These are phyloP conservation scores for Diadema setosum DNA, from an alignment of 35 echinoderm and acorn worm genomes.

Conservation along the genomic window DNA sequence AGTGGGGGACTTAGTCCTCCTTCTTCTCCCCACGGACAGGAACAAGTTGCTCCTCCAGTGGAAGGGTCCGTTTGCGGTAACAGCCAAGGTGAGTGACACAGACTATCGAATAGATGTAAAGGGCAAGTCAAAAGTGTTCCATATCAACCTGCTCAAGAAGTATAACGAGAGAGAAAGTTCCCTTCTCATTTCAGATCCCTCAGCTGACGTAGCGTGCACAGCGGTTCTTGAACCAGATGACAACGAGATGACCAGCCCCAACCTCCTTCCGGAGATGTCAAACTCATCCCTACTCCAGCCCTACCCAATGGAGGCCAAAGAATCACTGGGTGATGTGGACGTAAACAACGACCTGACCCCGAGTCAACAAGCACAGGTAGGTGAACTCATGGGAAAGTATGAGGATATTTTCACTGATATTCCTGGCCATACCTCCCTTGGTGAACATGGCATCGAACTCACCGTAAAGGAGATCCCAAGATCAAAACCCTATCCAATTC, in stretches of 20 bases:
- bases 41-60: no score
- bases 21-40: no score
- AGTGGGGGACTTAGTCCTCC: constrained; percentile 16
- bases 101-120: no score
- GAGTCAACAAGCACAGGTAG: constrained; percentile 2
- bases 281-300: not conserved
- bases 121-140: no score
- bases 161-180: not conserved
- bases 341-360: no score
- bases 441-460: constrained; percentile 26
- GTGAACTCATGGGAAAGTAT: not conserved
- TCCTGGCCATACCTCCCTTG: constrained; percentile 48
- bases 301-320: not conserved
- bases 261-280: not conserved
- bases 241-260: no score
- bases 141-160: not conserved
- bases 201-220: no score
- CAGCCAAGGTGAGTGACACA: no score
- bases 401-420: constrained; percentile 37
- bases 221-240: no score
- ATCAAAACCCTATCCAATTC: constrained; percentile 6
- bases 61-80: no score
- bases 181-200: no score
- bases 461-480: constrained; percentile 13
- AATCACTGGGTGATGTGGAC: constrained; percentile 24